Conservation (phyloP, 2,113 vertebrate species). For the Brachyhypopomus occidentalis region DNA sequence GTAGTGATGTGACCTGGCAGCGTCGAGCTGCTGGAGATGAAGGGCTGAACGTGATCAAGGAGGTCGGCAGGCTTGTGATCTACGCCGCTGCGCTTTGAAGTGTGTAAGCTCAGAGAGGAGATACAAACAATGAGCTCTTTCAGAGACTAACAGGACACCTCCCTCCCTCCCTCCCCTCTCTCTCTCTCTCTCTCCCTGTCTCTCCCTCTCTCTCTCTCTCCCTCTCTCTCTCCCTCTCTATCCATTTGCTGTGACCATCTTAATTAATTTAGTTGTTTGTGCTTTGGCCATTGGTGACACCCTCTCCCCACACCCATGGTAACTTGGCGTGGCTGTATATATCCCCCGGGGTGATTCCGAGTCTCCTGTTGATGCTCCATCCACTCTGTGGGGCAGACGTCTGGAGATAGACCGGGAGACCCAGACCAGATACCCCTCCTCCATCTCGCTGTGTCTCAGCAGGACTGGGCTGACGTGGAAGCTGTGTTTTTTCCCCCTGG, state of each 20-base stretch:
- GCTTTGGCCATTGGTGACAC: conserved; percentile 79
- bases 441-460: no score
- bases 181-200: conserved; percentile 66
- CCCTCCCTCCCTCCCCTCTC: conserved; percentile 34
- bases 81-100: conserved; percentile 81
- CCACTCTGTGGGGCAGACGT: conserved; percentile 75
- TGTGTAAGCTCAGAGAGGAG: conserved; percentile 77
- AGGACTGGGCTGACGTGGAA: no score
- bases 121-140: conserved; percentile 81
- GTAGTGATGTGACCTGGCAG: conserved; percentile 81
- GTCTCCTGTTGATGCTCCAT: conserved; percentile 72
- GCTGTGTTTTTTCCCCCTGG: conserved; percentile 38
- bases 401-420: conserved; percentile 54
- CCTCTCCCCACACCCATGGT: conserved; percentile 65
- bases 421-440: conserved; percentile 32
- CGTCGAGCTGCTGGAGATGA: conserved; percentile 79
- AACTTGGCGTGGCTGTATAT: conserved; percentile 81
- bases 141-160: conserved; percentile 68
- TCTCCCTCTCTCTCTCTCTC: conserved; percentile 57
- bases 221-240: conserved; percentile 67
- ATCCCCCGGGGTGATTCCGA: conserved; percentile 72
- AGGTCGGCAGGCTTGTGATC: conserved; percentile 81
- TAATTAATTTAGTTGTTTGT: conserved; percentile 91
- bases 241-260: conserved; percentile 78
- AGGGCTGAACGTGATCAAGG: conserved; percentile 89